phyloP scores from a whole-genome alignment of 2,113 vertebrate genomes.

The Crotalus helleri region DNA sequence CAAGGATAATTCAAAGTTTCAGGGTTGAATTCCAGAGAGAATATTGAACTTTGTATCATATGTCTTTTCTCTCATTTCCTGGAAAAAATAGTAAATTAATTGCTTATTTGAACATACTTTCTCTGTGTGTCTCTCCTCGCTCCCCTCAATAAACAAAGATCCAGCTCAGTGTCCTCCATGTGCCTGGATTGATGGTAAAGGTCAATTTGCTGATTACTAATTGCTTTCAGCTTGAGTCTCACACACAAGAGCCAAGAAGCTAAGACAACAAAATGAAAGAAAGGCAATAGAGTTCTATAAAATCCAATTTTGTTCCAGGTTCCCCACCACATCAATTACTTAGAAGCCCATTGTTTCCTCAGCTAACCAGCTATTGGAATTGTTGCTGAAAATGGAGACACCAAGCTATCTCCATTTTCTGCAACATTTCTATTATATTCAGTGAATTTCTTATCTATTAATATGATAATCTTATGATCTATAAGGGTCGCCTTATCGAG shows the following conservation, averaged over 20 bases:
- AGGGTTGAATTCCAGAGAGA: neutral
- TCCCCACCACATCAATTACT: neutral
- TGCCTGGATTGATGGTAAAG: neutral
- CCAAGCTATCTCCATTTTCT: neutral
- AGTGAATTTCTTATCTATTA: neutral
- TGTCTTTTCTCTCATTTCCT: neutral
- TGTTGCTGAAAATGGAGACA: neutral
- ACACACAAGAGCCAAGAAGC: neutral
- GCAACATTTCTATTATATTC: neutral
- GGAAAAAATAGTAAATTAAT: neutral
- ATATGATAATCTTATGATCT: neutral
- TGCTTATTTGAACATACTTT: neutral
- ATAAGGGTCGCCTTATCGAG: neutral
- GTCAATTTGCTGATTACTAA: neutral
- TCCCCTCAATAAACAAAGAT: neutral
- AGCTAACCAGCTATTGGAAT: neutral
- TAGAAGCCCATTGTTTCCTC: neutral
- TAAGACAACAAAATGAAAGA: neutral
- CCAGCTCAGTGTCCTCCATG: neutral
- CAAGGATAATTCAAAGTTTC: neutral
- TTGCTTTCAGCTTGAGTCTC: neutral
- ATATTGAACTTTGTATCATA: neutral
- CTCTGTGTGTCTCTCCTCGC: neutral
- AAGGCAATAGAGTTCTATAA: neutral
- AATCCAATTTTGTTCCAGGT: neutral